Percentiles rank a stretch among this genome's conserved stretches.
phyloP scores from a whole-genome alignment of 1,140 invertebrate genomes.

The Limonius californicus region DNA sequence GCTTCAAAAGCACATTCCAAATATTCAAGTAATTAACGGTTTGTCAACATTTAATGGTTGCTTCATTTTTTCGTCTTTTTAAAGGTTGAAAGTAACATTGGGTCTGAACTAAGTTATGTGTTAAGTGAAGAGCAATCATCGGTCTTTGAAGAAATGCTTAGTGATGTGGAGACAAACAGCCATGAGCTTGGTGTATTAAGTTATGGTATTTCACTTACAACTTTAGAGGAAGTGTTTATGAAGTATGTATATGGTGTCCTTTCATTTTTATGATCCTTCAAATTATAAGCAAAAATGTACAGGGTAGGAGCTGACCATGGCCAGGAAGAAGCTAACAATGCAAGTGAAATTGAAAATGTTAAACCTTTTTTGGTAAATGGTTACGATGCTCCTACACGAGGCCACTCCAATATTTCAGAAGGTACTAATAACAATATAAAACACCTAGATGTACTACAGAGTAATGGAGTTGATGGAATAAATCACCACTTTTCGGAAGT shows the following conservation, averaged over 20 bases:
- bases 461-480: neutral
- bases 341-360: neutral
- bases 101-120: slow-evolving; percentile 38
- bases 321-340: slow-evolving; percentile 27
- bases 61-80: neutral
- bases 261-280: too few species aligned
- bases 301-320: slow-evolving; percentile 50
- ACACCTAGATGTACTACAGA: too few species aligned
- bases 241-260: slow-evolving; percentile 56
- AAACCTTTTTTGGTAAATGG: neutral
- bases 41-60: too few species aligned
- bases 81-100: slow-evolving; percentile 31
- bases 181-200: slow-evolving; percentile 60
- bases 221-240: slow-evolving; percentile 88
- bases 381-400: too few species aligned
- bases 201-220: slow-evolving; percentile 72
- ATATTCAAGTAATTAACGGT: slow-evolving; percentile 31
- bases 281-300: too few species aligned
- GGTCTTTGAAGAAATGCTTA: slow-evolving; percentile 61
- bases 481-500: neutral
- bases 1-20: slow-evolving; percentile 31
- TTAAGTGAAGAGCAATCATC: slow-evolving; percentile 39
- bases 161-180: slow-evolving; percentile 64
- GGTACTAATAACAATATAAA: too few species aligned
- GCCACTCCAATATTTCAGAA: too few species aligned